A percentile compares a stretch with the other conserved stretches of the same genome.
Conservation (phyloP, 2,113 vertebrate species). For the Nettapus auritus region DNA sequence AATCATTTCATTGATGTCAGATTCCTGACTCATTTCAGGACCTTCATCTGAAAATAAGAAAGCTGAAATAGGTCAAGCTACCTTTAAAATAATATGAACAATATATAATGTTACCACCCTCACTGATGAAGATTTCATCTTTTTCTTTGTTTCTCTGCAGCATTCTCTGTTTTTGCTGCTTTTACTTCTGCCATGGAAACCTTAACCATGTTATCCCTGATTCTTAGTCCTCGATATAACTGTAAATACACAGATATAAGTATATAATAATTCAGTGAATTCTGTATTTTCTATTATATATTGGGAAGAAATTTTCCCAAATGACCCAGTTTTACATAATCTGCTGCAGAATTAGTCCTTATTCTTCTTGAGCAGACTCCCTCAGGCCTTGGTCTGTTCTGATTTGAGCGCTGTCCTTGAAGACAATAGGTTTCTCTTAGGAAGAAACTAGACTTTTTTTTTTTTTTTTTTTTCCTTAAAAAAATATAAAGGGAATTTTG, state of each 20-base stretch:
- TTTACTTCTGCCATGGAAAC: not conserved
- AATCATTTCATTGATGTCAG: not conserved
- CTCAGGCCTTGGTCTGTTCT: not conserved
- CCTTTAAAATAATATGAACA: not conserved
- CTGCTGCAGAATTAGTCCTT: not conserved
- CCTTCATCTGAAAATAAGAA: not conserved
- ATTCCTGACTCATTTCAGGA: not conserved
- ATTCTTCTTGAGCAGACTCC: not conserved
- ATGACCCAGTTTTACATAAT: not conserved
- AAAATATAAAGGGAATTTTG: not conserved
- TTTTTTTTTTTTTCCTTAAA: not conserved
- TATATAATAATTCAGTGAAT: not conserved
- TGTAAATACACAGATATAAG: not conserved
- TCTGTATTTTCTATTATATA: too few species aligned
- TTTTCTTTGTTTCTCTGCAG: not conserved
- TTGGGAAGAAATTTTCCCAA: not conserved
- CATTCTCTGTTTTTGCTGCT: not conserved
- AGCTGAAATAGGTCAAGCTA: not conserved
- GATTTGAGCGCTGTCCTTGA: not conserved
- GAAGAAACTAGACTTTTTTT: not conserved
- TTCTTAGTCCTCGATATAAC: not conserved
- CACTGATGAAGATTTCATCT: not conserved
- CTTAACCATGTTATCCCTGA: not conserved
- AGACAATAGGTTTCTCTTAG: not conserved
- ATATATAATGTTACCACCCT: not conserved